Conservation (phyloP, 2,888 invertebrate species). For the Lithophane semibrunnea region DNA sequence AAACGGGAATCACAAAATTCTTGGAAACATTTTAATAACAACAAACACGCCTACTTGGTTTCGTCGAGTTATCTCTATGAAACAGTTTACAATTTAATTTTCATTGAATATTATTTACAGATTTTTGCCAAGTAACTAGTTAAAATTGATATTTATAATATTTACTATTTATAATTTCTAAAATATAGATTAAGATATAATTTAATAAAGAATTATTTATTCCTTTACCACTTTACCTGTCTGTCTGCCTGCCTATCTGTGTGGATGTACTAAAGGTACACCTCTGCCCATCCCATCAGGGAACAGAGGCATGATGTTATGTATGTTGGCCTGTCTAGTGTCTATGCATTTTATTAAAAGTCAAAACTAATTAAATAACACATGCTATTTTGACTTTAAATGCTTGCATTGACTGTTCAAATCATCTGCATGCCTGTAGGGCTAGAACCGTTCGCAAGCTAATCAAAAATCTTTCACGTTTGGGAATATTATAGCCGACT, state of each 20-base stretch:
- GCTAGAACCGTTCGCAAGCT: slow-evolving; percentile 4
- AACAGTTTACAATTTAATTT: background rate
- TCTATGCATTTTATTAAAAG: background rate
- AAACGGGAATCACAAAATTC: no score
- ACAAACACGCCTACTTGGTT: no score
- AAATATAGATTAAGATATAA: background rate
- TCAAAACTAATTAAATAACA: background rate
- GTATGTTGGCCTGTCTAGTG: no score
- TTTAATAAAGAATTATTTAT: background rate
- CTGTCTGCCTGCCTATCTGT: background rate
- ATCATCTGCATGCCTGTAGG: background rate
- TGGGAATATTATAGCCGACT: slow-evolving; percentile 14
- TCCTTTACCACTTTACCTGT: background rate
- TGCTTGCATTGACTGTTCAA: background rate
- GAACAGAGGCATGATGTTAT: background rate
- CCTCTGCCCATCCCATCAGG: no score
- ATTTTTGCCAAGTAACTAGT: no score
- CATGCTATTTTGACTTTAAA: background rate
- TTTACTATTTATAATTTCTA: background rate
- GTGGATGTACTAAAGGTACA: background rate
- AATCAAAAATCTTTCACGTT: slow-evolving; percentile 12
- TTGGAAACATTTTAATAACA: no score
- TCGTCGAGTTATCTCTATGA: no score
- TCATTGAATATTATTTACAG: background rate
- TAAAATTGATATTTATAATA: no score